phyloP scores from a whole-genome alignment of 2,888 invertebrate species.

The Conus canariensis region DNA sequence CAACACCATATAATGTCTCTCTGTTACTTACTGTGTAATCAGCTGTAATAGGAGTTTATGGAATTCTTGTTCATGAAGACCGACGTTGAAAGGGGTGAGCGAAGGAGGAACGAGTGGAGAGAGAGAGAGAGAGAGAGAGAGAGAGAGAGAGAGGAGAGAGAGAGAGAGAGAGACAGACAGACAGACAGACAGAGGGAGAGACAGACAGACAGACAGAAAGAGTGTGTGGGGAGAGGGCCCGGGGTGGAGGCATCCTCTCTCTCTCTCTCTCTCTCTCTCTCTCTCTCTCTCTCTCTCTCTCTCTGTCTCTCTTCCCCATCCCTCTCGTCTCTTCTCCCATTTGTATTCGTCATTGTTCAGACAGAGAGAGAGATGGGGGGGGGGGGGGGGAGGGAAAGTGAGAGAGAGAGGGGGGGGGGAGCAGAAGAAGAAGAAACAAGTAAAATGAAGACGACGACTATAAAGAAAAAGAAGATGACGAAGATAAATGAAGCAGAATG shows the following conservation, averaged over 20 bases:
- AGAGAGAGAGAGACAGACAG: background rate
- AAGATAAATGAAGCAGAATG: too few relatives aligned
- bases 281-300: conserved; percentile 4
- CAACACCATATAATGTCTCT: too few relatives aligned
- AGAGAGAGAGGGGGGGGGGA: too few relatives aligned
- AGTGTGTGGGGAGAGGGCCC: too few relatives aligned
- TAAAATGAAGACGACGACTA: too few relatives aligned
- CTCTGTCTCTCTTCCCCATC: background rate
- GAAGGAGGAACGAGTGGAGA: too few relatives aligned
- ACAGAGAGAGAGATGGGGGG: background rate
- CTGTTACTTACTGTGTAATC: background rate
- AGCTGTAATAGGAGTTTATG: background rate
- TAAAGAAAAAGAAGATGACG: too few relatives aligned
- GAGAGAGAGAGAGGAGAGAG: background rate
- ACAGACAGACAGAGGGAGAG: background rate
- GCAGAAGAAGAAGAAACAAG: too few relatives aligned
- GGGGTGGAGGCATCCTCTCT: background rate
- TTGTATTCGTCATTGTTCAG: background rate
- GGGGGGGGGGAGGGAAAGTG: too few relatives aligned
- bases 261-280: conserved; percentile 10
- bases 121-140: background rate
- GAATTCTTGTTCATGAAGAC: background rate
- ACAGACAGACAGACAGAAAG: too few relatives aligned
- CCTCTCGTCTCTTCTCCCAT: too few relatives aligned
- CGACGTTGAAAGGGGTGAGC: too few relatives aligned